Evolutionary conservation across 2,888 invertebrate species (phyloP).

Genomic region (Caenorhabditis uteleia): DNA sequence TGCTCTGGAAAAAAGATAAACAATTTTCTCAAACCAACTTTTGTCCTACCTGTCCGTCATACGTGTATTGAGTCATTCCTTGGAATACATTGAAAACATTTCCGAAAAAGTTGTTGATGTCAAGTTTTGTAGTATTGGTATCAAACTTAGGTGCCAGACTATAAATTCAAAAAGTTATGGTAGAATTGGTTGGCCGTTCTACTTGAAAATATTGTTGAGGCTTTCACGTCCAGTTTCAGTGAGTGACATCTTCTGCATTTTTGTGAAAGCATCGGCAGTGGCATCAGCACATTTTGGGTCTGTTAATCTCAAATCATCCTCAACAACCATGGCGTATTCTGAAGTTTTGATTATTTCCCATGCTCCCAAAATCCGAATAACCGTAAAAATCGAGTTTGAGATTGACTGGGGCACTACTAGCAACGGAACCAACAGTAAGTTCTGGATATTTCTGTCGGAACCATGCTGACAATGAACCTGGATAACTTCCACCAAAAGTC

Average conservation of each 20-base stretch:
- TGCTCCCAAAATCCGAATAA: neutral
- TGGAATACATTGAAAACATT: conserved; percentile 58
- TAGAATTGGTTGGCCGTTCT: neutral
- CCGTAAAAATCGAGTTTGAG: conserved; percentile 55
- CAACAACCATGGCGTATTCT: conserved; percentile 61
- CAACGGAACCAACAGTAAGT: conserved; percentile 52
- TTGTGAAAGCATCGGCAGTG: conserved; percentile 32
- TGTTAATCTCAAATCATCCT: conserved; percentile 45
- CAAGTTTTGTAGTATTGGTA: conserved; percentile 44
- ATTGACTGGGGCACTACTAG: conserved; percentile 52
- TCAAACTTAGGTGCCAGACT: conserved; percentile 53
- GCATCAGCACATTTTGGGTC: conserved; percentile 34
- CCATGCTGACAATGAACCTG: conserved; percentile 57
- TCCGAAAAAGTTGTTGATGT: conserved; percentile 58
- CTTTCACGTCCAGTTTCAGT: conserved; percentile 43
- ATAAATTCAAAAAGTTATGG: conserved; percentile 7
- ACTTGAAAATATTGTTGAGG: conserved; percentile 46
- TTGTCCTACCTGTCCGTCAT: conserved; percentile 54
- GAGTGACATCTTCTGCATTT: conserved; percentile 42
- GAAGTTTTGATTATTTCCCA: conserved; percentile 7
- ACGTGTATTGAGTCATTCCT: conserved; percentile 66
- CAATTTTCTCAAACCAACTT: neutral
- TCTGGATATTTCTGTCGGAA: conserved; percentile 59
- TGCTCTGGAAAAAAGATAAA: conserved; percentile 36
- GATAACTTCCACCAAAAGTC: conserved; percentile 64